Evolutionary conservation across 1,140 invertebrate species (phyloP).

Genomic region (Coelopa frigida): DNA sequence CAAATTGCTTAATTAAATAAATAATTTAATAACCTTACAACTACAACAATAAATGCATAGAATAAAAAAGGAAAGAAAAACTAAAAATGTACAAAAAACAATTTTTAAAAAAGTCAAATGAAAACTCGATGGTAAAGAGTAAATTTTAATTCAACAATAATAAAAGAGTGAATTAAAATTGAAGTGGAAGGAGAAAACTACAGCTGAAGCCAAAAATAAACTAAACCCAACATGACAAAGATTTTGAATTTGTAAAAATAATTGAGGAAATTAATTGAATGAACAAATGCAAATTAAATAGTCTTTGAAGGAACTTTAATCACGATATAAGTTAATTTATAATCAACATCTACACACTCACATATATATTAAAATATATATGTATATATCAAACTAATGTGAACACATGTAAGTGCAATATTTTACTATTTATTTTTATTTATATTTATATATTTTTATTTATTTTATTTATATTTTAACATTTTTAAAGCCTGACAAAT

Average conservation of each 20-base stretch:
- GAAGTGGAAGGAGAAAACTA: not conserved
- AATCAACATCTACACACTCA: conserved; percentile 5
- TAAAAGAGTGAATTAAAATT: not conserved
- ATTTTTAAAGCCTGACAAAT: too few species aligned
- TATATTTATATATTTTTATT: not conserved
- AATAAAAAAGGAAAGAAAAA: conserved; percentile 7
- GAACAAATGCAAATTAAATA: too few species aligned
- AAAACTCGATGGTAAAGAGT: conserved; percentile 2
- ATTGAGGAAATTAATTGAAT: too few species aligned
- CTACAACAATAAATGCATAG: conserved; percentile 1
- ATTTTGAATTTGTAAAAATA: too few species aligned
- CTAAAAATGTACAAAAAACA: conserved; percentile 13
- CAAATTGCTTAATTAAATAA: too few species aligned
- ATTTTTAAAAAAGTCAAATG: conserved; percentile 3
- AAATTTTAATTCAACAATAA: conserved; percentile 7
- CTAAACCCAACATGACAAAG: too few species aligned
- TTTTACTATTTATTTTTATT: conserved; percentile 14
- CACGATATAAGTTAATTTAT: too few species aligned
- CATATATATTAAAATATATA: conserved; percentile 9
- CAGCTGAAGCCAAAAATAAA: conserved; percentile 5
- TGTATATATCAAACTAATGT: conserved; percentile 5
- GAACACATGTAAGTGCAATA: conserved; percentile 29
- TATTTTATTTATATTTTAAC: not conserved
- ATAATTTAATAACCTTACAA: not conserved
- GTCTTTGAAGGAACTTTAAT: too few species aligned